Percentiles rank a stretch among this genome's conserved stretches.
Conservation (phyloP, 2,113 vertebrate species). For the Ellobius talpinus region DNA sequence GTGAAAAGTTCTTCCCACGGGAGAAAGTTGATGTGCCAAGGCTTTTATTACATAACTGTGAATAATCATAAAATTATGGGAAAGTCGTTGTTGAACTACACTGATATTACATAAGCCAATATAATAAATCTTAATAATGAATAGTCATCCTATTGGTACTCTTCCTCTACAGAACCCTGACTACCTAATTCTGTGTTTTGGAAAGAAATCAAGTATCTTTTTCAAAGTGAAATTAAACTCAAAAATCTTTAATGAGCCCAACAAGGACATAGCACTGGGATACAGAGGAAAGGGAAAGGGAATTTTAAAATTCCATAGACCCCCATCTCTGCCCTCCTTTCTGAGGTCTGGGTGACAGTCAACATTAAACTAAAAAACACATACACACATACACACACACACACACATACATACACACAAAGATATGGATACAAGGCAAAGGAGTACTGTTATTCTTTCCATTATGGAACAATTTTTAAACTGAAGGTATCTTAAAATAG, state of each 20-base stretch:
- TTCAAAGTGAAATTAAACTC: conserved; percentile 5
- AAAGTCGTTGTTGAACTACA: neutral
- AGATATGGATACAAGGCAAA: conserved; percentile 2
- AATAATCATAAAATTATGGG: neutral
- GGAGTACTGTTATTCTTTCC: neutral
- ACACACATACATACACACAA: neutral
- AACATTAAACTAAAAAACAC: neutral
- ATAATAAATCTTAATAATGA: neutral
- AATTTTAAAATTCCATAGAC: neutral
- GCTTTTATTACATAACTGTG: neutral
- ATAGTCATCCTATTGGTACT: neutral
- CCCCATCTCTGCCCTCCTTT: neutral
- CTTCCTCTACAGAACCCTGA: neutral
- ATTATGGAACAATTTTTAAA: neutral
- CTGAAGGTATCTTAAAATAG: neutral
- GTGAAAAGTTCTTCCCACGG: neutral
- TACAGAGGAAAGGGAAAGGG: neutral
- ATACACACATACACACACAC: neutral
- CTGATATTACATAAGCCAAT: neutral
- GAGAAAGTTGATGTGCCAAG: neutral
- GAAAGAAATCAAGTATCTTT: neutral
- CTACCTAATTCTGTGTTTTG: neutral
- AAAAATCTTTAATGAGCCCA: neutral
- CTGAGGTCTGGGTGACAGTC: neutral
- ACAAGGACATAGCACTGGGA: neutral